A percentile compares a stretch with the other conserved stretches of the same genome.
These are phyloP conservation scores for Diglossa brunneiventris DNA, from an alignment of 2,113 vertebrate species.

Conservation along the genomic window DNA sequence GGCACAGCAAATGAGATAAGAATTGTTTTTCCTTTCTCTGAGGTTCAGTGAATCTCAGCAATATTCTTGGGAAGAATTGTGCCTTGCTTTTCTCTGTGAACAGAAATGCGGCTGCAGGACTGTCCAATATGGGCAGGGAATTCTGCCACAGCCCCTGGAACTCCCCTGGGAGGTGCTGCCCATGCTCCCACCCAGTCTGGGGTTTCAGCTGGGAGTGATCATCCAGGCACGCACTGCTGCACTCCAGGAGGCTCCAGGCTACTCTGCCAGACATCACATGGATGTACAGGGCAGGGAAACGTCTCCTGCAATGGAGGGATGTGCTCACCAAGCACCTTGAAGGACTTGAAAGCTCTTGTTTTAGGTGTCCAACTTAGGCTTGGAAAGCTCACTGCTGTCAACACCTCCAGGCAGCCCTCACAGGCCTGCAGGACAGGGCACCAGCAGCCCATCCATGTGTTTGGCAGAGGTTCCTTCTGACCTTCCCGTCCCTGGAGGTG, in stretches of 20 bases:
- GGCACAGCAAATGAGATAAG: too few relatives aligned
- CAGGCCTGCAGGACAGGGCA: not conserved
- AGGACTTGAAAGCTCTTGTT: not conserved
- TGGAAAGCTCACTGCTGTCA: not conserved
- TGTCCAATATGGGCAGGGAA: not conserved
- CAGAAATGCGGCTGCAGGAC: too few relatives aligned
- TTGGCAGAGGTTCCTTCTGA: not conserved
- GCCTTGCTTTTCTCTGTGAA: too few relatives aligned
- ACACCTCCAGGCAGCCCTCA: not conserved
- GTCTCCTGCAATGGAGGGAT: not conserved
- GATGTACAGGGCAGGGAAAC: not conserved
- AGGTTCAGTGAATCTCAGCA: too few relatives aligned
- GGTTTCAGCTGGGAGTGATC: not conserved
- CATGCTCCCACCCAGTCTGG: fast-evolving
- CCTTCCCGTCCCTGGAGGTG: not conserved
- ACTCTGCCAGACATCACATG: fast-evolving
- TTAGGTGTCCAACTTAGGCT: fast-evolving
- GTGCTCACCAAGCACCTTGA: not conserved
- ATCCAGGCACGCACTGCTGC: fast-evolving
- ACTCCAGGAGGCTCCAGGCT: not conserved
- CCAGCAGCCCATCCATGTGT: fast-evolving
- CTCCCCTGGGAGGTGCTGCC: not conserved
- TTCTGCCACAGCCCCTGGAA: not conserved
- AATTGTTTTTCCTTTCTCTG: too few relatives aligned
- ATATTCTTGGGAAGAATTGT: too few relatives aligned